These are phyloP conservation scores for Hyaena hyaena DNA, from an alignment of 2,113 vertebrate genomes.

Conservation along the genomic window DNA sequence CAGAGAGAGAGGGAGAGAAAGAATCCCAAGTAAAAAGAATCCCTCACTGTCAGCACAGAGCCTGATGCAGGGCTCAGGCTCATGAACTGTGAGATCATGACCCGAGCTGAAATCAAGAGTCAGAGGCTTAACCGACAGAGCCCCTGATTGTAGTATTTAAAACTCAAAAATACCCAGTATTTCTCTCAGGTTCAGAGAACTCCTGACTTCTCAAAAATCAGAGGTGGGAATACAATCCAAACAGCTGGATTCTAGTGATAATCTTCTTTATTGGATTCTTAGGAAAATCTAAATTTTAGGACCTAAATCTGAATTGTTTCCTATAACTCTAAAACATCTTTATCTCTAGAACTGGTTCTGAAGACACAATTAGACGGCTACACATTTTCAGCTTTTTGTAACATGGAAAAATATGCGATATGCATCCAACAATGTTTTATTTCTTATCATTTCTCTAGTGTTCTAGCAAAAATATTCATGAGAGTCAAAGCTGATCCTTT, in stretches of 20 bases:
- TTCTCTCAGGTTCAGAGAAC: background rate
- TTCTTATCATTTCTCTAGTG: background rate
- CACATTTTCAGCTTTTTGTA: conserved; percentile 43
- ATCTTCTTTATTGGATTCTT: conserved; percentile 24
- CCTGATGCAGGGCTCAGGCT: no score
- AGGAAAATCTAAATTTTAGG: conserved; percentile 30
- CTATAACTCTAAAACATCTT: background rate
- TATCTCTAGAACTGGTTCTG: conserved; percentile 11
- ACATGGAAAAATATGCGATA: background rate
- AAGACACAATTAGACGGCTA: background rate
- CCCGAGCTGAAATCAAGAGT: no score
- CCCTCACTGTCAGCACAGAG: no score
- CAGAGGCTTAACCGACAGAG: no score
- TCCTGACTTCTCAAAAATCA: conserved; percentile 10
- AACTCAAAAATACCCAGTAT: background rate
- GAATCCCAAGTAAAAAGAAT: no score
- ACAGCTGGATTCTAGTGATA: background rate
- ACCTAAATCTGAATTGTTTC: background rate
- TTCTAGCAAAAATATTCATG: background rate
- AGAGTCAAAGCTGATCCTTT: background rate
- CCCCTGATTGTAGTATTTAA: background rate
- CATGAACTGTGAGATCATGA: no score
- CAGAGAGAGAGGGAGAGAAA: no score
- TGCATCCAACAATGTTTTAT: conserved; percentile 8
- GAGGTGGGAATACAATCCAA: background rate